Conservation (phyloP, 2,888 invertebrate species). For the Acronicta psi region DNA sequence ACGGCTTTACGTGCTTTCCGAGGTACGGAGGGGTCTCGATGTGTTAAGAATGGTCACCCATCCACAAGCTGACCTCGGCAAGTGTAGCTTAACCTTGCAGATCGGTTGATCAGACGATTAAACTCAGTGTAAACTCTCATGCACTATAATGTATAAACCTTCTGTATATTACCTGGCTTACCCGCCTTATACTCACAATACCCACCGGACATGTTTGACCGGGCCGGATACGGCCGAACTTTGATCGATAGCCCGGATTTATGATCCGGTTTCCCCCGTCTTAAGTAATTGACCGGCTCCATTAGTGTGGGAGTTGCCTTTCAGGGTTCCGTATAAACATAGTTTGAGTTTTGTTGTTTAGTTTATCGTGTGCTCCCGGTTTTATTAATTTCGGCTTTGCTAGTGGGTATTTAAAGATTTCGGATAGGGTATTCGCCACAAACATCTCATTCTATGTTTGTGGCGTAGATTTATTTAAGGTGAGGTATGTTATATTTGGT, state of each 20-base stretch:
- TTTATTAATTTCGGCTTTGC: slow-evolving; percentile 57
- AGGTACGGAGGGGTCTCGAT: no score
- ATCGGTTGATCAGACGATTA: no score
- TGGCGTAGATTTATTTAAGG: slow-evolving; percentile 2
- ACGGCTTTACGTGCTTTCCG: no score
- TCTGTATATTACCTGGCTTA: not conserved
- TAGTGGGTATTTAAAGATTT: slow-evolving; percentile 36
- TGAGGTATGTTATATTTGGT: not conserved
- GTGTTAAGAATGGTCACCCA: no score
- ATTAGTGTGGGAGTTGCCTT: slow-evolving; percentile 74
- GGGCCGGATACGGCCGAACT: slow-evolving; percentile 74
- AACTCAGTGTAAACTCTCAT: not conserved
- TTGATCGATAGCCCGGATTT: slow-evolving; percentile 86
- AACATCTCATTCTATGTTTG: no score
- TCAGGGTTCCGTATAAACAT: slow-evolving; percentile 59
- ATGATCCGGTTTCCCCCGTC: slow-evolving; percentile 84
- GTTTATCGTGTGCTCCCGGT: slow-evolving; percentile 46
- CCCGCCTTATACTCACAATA: slow-evolving; percentile 38
- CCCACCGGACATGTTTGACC: slow-evolving; percentile 58
- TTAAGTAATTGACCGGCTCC: slow-evolving; percentile 88
- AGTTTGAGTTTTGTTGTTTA: slow-evolving; percentile 59
- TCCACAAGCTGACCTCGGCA: no score
- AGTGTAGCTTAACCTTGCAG: no score
- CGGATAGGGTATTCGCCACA: not conserved
- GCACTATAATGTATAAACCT: not conserved